Evolutionary conservation across 2,113 vertebrate genomes (phyloP), one percentile per base, ranked within the genome.

Genomic region (Fulmarus glacialis): DNA sequence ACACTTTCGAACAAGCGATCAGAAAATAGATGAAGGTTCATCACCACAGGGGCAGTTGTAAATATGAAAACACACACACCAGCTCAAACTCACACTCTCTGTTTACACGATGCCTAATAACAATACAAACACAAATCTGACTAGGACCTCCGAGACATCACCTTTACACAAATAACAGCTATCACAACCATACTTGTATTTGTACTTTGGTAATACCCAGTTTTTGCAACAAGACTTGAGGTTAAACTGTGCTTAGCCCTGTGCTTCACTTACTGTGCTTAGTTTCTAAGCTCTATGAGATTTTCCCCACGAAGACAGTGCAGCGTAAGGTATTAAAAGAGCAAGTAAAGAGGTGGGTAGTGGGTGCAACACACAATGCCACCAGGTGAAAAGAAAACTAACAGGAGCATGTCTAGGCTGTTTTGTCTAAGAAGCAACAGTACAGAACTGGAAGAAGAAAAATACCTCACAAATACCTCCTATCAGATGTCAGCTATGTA

Each of bases 61-160:
- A 29, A 81, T 7, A 27, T 0, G 2, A 73, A 68, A 67, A 60
- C 9, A 55, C 0, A 1, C 21, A 47, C 0, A 3, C 30, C 45
- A 68, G 34, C 53, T 75, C 47, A 6, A 67, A 63, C 22, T 90
- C 34, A 62, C 24, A 12, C n/a, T 74, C 27, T 63, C 32, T 2
- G 1, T 64, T 62, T 55, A 48, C 63, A 36, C 1, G 1, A 60
- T 48, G 30, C 19, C 30, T 38, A 64, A 23, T 11, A 86, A 68
- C 32, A 92, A 34, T 6, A 36, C 13, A 92, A 85, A 71, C 22
- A 64, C 43, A 64, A 81, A 42, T 32, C 48, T 87, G 70, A 52
- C 17, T 11, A 50, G 32, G 22, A 75, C 19, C 42, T 82, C 55
- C 7, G 38, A 86, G 47, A 58, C 52, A 64, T n/a, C 29, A 68